Percentiles rank a stretch among this genome's conserved stretches.
Conservation (phyloP, 2,888 invertebrate genomes). For the Tipula helvola region DNA sequence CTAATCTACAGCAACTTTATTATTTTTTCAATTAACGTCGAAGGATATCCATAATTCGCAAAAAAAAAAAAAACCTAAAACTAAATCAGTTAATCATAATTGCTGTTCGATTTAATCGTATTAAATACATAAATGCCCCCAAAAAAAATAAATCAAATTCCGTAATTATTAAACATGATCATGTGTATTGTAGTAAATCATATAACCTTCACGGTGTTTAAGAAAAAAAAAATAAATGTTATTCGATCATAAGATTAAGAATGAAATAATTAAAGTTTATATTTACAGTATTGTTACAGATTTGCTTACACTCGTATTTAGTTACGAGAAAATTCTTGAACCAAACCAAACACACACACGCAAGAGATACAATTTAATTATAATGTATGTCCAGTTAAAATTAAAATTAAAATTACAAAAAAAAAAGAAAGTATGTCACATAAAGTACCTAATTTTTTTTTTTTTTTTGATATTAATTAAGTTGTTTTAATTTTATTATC, state of each 20-base stretch:
- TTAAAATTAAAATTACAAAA: background rate
- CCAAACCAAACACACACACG: background rate
- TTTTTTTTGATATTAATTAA: background rate
- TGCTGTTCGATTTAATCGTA: background rate
- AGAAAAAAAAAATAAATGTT: background rate
- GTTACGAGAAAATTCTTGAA: background rate
- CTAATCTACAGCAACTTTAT: background rate
- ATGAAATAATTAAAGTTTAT: background rate
- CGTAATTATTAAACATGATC: background rate
- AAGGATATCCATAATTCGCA: background rate
- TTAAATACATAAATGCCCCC: background rate
- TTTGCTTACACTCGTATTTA: background rate
- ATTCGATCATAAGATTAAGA: background rate
- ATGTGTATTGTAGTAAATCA: background rate
- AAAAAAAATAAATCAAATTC: background rate
- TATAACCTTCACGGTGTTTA: background rate
- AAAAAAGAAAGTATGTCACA: background rate
- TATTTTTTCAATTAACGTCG: background rate
- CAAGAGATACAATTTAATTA: background rate
- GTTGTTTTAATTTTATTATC: background rate
- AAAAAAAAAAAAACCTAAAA: background rate
- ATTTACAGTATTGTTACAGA: background rate
- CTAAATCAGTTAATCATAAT: background rate
- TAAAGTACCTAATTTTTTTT: background rate
- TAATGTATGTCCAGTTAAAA: background rate